Percentiles rank a stretch among this genome's conserved stretches.
These are phyloP conservation scores for Fissipunctia ypsillon DNA, from an alignment of 2,888 invertebrate genomes.

Conservation along the genomic window DNA sequence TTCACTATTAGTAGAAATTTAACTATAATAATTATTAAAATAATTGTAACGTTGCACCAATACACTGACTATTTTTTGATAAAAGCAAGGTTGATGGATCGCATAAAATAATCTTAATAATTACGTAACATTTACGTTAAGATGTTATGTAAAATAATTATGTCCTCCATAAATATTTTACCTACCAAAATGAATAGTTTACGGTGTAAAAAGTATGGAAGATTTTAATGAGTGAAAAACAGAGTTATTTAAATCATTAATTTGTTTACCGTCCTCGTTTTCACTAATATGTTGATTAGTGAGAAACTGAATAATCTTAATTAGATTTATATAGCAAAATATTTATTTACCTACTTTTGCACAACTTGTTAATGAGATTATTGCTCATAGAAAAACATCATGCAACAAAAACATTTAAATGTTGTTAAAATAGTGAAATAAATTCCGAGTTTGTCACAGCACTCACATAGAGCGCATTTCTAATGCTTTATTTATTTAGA, in stretches of 20 bases:
- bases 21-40: neutral
- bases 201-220: neutral
- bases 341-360: neutral
- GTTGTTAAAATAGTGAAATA: slow-evolving; percentile 37
- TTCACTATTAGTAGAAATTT: slow-evolving; percentile 23
- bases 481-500: slow-evolving; percentile 54
- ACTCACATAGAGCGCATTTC: slow-evolving; percentile 42
- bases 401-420: no score
- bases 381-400: neutral
- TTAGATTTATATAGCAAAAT: neutral
- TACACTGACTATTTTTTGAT: neutral
- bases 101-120: neutral
- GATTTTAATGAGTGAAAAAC: neutral
- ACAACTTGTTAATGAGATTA: neutral
- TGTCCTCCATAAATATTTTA: neutral
- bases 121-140: neutral
- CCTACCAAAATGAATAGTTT: neutral
- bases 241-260: neutral
- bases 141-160: neutral
- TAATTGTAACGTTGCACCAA: neutral
- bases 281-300: slow-evolving; percentile 2
- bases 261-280: neutral
- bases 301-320: neutral
- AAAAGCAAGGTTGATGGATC: neutral
- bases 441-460: slow-evolving; percentile 44